These are phyloP conservation scores for Notothenia rossii DNA, from an alignment of 2,113 vertebrate genomes.

Conservation along the genomic window DNA sequence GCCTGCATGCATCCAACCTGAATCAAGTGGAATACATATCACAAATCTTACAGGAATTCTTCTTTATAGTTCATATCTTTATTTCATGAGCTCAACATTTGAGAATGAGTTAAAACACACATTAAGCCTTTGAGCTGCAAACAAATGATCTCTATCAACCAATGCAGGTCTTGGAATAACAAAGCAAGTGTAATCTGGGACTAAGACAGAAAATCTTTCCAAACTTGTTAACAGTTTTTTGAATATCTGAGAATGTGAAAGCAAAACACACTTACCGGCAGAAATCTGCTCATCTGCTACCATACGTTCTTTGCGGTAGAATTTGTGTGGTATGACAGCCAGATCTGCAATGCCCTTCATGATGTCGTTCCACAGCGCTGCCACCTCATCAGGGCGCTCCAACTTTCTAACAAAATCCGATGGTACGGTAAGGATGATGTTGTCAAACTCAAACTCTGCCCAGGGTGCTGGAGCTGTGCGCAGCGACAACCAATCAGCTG, in stretches of 20 bases:
- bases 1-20: constrained; percentile 88
- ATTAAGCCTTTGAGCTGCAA: too few relatives aligned
- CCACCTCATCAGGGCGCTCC: constrained; percentile 82
- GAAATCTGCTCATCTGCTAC: constrained; percentile 89
- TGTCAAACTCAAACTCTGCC: constrained; percentile 88
- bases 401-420: constrained; percentile 70
- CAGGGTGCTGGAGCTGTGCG: constrained; percentile 79
- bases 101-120: too few relatives aligned
- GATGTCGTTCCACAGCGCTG: constrained; percentile 80
- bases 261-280: constrained; percentile 63
- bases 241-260: background rate
- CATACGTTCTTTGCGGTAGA: constrained; percentile 87
- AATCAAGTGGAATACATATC: background rate
- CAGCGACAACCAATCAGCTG: constrained; percentile 76
- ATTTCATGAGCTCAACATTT: too few relatives aligned
- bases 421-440: constrained; percentile 85
- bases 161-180: too few relatives aligned
- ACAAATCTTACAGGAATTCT: too few relatives aligned
- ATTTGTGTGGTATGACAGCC: constrained; percentile 78
- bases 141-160: too few relatives aligned
- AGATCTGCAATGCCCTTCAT: constrained; percentile 84
- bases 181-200: too few relatives aligned
- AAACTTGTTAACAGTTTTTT: background rate
- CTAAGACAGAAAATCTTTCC: background rate
- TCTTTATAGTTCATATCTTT: too few relatives aligned